Conservation (phyloP, 53 echinoderm and acorn worm genomes). For the Temnopleurus reevesii region DNA sequence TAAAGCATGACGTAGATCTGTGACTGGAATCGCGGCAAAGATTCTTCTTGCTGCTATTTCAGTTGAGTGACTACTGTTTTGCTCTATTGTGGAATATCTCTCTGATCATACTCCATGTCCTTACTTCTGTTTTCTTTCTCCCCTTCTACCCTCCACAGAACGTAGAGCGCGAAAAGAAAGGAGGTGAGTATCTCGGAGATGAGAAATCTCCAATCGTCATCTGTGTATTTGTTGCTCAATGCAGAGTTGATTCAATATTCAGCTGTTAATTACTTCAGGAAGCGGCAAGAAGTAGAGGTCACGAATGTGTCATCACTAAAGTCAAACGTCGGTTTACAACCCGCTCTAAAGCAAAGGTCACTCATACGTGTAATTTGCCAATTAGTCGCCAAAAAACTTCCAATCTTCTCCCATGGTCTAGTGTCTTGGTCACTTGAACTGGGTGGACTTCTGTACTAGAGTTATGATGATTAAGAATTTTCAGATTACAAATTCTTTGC, state of each 20-base stretch:
- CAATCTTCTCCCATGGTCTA: neutral
- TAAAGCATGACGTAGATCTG: neutral
- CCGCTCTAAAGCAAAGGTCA: no score
- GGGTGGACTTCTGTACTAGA: neutral
- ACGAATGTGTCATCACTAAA: no score
- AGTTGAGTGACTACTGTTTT: neutral
- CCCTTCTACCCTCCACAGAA: neutral
- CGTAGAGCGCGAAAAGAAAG: neutral
- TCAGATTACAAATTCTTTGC: no score
- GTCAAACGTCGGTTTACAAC: no score
- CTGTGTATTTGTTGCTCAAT: neutral
- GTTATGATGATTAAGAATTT: no score
- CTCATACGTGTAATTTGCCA: no score
- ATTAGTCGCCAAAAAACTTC: no score
- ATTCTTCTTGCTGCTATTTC: neutral
- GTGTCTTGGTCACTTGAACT: neutral
- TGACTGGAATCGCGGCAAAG: slow-evolving; percentile 13
- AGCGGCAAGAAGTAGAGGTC: no score
- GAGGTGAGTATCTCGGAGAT: slow-evolving; percentile 15
- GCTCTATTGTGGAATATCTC: neutral
- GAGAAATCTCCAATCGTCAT: neutral
- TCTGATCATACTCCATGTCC: neutral
- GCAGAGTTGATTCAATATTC: neutral
- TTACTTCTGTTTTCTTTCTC: neutral
- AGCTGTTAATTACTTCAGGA: neutral